Evolutionary conservation across 2,888 invertebrate genomes (phyloP).

Genomic region (Colostygia pectinataria): DNA sequence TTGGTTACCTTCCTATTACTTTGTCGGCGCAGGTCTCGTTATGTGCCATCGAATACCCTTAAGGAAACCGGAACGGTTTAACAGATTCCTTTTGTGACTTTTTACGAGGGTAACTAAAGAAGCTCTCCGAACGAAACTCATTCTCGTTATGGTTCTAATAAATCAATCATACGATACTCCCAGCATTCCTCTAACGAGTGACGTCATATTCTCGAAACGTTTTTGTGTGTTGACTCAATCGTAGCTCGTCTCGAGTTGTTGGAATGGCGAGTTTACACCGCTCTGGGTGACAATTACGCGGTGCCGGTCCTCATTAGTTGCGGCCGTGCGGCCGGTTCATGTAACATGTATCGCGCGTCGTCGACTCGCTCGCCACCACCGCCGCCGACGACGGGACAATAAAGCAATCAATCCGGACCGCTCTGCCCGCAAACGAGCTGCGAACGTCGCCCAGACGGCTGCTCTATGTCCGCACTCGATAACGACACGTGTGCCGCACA

Average conservation of each 20-base stretch:
- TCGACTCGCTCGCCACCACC: conserved; percentile 44
- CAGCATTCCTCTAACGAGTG: conserved; percentile 49
- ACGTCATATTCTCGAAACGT: conserved; percentile 55
- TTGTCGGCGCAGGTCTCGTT: conserved; percentile 26
- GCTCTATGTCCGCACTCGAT: conserved; percentile 42
- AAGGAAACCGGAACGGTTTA: conserved; percentile 21
- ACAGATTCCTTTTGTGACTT: conserved; percentile 31
- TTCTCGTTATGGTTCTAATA: conserved; percentile 55
- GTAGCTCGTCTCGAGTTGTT: conserved; percentile 43
- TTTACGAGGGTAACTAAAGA: conserved; percentile 38
- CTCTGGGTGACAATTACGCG: conserved; percentile 70
- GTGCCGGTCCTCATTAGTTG: conserved; percentile 71
- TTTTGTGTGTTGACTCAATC: conserved; percentile 64
- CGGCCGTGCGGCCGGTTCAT: conserved; percentile 68
- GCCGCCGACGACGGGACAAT: conserved; percentile 64
- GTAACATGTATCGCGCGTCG: conserved; percentile 78
- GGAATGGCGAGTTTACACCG: conserved; percentile 51
- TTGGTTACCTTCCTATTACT: conserved; percentile 41
- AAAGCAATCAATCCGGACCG: conserved; percentile 77
- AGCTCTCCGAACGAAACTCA: conserved; percentile 42
- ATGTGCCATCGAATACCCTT: conserved; percentile 24
- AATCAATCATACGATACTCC: conserved; percentile 54
- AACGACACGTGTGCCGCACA: conserved; percentile 47
- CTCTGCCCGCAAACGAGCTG: conserved; percentile 61
- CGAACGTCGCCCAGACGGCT: conserved; percentile 45